Conservation (phyloP, 2,797 vertebrate genomes). For the Acrocephalus scirpaceus region DNA sequence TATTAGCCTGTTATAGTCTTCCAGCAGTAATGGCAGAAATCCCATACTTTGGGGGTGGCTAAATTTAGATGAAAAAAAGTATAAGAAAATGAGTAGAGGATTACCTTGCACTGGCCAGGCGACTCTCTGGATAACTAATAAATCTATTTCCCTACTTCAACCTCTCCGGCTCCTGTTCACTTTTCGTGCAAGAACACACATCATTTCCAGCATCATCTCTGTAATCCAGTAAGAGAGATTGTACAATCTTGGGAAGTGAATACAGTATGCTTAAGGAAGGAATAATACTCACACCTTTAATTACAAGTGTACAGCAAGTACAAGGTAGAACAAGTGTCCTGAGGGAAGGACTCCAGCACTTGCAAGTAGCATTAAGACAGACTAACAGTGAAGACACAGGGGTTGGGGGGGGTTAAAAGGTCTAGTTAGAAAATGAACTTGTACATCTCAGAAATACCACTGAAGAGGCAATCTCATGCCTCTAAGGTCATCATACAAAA, state of each 20-base stretch:
- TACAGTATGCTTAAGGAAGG: neutral
- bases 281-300: neutral
- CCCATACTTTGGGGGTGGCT: neutral
- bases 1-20: conserved; percentile 19
- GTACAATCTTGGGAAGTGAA: neutral
- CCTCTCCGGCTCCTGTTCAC: neutral
- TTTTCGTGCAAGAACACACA: neutral
- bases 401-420: neutral
- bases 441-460: neutral
- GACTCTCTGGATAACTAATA: neutral
- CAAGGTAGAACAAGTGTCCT: neutral
- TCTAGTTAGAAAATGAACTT: neutral
- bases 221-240: neutral
- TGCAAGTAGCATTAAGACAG: neutral
- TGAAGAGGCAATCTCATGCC: neutral
- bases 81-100: neutral
- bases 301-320: neutral
- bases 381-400: neutral
- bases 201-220: neutral
- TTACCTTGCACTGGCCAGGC: neutral
- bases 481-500: neutral
- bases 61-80: neutral
- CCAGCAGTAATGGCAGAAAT: neutral
- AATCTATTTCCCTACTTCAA: neutral
- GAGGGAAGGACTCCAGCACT: neutral